Conservation (phyloP, 2,797 vertebrate genomes). For the Lacerta agilis region DNA sequence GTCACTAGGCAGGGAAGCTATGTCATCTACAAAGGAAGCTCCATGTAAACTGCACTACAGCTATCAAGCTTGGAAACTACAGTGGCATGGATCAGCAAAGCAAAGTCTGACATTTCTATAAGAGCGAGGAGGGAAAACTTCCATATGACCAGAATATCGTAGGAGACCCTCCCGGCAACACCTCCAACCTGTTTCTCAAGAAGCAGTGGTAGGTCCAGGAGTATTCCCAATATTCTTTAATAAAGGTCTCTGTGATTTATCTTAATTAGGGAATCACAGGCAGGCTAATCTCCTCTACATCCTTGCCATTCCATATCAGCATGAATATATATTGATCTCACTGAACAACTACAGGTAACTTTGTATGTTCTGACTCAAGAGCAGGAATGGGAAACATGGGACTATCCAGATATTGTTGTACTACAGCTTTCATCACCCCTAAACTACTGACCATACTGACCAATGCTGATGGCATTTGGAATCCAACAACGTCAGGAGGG, state of each 20-base stretch:
- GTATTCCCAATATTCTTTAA: not conserved
- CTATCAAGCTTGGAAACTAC: not conserved
- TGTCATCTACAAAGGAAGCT: not conserved
- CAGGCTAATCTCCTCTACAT: not conserved
- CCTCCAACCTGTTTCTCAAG: not conserved
- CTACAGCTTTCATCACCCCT: not conserved
- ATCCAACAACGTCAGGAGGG: too few relatives aligned
- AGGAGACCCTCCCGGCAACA: not conserved
- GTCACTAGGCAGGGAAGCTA: too few relatives aligned
- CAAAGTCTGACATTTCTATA: not conserved
- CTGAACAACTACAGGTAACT: not conserved
- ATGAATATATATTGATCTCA: too few relatives aligned
- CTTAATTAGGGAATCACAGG: not conserved
- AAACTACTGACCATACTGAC: not conserved
- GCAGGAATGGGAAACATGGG: not conserved
- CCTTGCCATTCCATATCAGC: not conserved
- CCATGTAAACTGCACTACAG: not conserved
- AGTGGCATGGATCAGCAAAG: not conserved
- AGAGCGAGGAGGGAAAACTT: not conserved
- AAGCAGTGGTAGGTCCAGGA: not conserved
- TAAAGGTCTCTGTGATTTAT: not conserved
- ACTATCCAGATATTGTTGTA: too few relatives aligned
- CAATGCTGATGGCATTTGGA: too few relatives aligned
- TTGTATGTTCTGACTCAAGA: not conserved
- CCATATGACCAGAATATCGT: not conserved